These are phyloP conservation scores for Plebejus melissa DNA, from an alignment of 2,888 invertebrate species.

Conservation along the genomic window DNA sequence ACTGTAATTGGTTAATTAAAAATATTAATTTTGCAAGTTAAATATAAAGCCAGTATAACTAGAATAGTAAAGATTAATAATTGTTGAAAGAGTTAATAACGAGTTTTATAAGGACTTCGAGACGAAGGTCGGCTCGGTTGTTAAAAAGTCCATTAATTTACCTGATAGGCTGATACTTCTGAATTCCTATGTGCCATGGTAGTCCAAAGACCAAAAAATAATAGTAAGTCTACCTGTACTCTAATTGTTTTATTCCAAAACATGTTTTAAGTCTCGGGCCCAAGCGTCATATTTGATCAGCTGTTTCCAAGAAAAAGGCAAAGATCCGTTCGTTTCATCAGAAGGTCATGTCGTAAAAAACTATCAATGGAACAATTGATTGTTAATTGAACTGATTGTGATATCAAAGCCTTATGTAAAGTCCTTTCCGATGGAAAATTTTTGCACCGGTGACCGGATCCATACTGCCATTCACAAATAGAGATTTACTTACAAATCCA, in stretches of 20 bases:
- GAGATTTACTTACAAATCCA: neutral
- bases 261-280: conserved; percentile 29
- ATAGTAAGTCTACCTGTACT: conserved; percentile 62
- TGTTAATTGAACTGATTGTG: conserved; percentile 9
- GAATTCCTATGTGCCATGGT: conserved; percentile 54
- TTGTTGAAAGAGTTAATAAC: neutral
- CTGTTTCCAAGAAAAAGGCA: neutral
- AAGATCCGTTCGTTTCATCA: conserved; percentile 9
- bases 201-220: conserved; percentile 46
- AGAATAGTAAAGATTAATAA: conserved; percentile 1
- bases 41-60: neutral
- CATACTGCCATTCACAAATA: neutral
- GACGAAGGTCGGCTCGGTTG: conserved; percentile 7
- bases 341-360: conserved; percentile 16
- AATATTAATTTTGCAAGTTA: neutral
- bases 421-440: neutral
- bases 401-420: conserved; percentile 4
- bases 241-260: conserved; percentile 32
- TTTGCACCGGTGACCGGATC: neutral
- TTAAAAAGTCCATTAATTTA: conserved; percentile 30
- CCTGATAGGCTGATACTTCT: conserved; percentile 26
- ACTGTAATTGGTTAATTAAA: neutral
- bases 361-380: conserved; percentile 17
- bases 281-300: conserved; percentile 11
- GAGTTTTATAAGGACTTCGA: conserved; percentile 17